Percentiles rank a stretch among this genome's conserved stretches.
These are phyloP conservation scores for Thumatha senex DNA, from an alignment of 2,888 invertebrate genomes.

Conservation along the genomic window DNA sequence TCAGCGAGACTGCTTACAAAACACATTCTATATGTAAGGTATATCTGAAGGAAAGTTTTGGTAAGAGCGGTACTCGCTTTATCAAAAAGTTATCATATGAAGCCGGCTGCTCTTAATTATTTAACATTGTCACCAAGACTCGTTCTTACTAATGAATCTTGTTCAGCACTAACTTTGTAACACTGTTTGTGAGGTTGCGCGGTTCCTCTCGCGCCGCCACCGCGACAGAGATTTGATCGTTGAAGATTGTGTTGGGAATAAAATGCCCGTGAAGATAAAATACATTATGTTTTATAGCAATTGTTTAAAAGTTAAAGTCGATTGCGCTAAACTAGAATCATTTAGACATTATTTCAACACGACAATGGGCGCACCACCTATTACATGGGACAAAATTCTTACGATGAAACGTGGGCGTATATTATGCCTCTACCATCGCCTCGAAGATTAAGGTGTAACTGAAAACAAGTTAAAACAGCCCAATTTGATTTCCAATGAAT, in stretches of 20 bases:
- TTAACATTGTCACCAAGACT: constrained; percentile 10
- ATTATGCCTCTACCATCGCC: too few relatives aligned
- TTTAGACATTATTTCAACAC: too few relatives aligned
- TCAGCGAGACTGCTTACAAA: background rate
- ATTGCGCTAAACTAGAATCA: too few relatives aligned
- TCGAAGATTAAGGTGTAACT: too few relatives aligned
- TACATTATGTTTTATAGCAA: too few relatives aligned
- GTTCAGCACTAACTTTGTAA: constrained; percentile 13
- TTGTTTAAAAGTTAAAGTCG: too few relatives aligned
- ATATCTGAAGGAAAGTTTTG: background rate
- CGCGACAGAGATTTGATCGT: background rate
- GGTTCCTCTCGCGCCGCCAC: background rate
- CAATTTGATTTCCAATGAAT: too few relatives aligned
- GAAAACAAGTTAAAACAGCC: too few relatives aligned
- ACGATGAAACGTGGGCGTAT: too few relatives aligned
- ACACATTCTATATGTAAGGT: background rate
- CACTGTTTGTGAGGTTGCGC: constrained; percentile 1
- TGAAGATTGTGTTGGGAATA: background rate
- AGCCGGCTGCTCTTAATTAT: constrained; percentile 16
- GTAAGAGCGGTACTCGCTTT: background rate
- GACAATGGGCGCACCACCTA: too few relatives aligned
- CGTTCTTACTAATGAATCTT: constrained; percentile 16
- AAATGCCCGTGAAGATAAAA: background rate
- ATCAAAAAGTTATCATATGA: constrained; percentile 17
- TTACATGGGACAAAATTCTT: too few relatives aligned